Base-by-base conservation (phyloP, 2,797 vertebrate genomes). In the Crax fasciolata region DNA sequence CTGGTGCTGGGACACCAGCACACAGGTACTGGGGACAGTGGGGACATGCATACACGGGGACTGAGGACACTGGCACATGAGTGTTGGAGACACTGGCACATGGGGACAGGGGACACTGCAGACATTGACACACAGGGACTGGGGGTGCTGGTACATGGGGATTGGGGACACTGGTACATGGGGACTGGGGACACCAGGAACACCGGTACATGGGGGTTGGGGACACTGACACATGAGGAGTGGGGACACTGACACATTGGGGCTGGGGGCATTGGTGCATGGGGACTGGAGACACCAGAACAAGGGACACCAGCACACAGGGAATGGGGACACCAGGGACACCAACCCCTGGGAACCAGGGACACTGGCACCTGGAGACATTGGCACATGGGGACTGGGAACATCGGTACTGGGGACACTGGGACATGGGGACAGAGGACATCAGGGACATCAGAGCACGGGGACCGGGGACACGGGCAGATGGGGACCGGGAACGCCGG, bases 341-440 rank as follows among this genome's bases (percentile, higher is more conserved):
- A 18, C 14, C 1, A 43, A 43, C 41, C 41, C 41, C 10, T 43
- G 14, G 2, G 63, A 0, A 19, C 0, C 0, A 21, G 18, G 10
- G 14, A 15, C n/a, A 18, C 14, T 1, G 28, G 52, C 8, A 19
- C 52, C 54, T n/a, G 41, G 7, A 30, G 9, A 57, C 54, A 4
- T 13, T 5, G 3, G 49, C 2, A 21, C 12, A 4, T 44, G 16
- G 15, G 38, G 12, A 13, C 35, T 18, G 16, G 15, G 38, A 10
- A 13, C 41, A 10, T 20, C 21, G 12, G 48, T 49, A 8, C 24
- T 13, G 49, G 49, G 49, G 23, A 11, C 49, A 12, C 49, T 5
- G 24, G 49, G 6, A 51, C 49, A 21, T 8, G 48, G 21, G 48
- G 48, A 7, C 39, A 5, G 59, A 12, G 23, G 4, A 13, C 48